Base-by-base conservation (phyloP, 2,888 invertebrate species). In the Drosophila falleni region DNA sequence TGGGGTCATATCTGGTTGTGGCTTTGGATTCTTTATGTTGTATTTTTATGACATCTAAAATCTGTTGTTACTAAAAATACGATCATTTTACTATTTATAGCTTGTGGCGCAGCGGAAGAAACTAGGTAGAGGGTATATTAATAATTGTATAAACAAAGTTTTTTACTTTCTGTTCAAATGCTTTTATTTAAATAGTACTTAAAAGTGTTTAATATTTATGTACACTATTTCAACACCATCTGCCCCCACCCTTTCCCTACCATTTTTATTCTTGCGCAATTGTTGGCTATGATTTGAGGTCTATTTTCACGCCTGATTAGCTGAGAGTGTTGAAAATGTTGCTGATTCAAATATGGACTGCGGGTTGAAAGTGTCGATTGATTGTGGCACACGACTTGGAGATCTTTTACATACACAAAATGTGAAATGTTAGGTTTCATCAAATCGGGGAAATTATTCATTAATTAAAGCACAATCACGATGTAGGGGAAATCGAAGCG, bases 301-400 rank as follows among this genome's bases (percentile, higher is more conserved):
- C 63, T 74, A 82, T 80, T 83, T 87, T 68, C 71, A 74, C 65
- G 80, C 85, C 80, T 87, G 87, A 85, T 85, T 89, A 80, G 85
- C 56, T 68, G 55, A 58, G 53, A 39, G 84, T 77, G 85, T 84
- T 89, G 89, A 85, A 85, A 85, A 67, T 66, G 64, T 79, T 71
- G 77, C 77, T 87, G 65, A 49, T 65, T 59, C 9, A 42, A 59
- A 76, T 59, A 55, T 55, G 51, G 39, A 72, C 66, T 61, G 63
- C 16, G 31, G 39, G 39, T 4, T 33, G 33, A 67, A 71, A 73
- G 80, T 78, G 86, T 78, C 83, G 83, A 84, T 82, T 81, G 80
- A 85, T 80, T 71, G 73, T 23, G 71, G 75, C 87, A 50, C 88
- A 78, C 86, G 80, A 66, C 73, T 51, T 39, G 47, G 26, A 51